Evolutionary conservation across 2,797 vertebrate species (phyloP), one percentile per base, ranked within the genome.

Genomic region (Spinus pinus): DNA sequence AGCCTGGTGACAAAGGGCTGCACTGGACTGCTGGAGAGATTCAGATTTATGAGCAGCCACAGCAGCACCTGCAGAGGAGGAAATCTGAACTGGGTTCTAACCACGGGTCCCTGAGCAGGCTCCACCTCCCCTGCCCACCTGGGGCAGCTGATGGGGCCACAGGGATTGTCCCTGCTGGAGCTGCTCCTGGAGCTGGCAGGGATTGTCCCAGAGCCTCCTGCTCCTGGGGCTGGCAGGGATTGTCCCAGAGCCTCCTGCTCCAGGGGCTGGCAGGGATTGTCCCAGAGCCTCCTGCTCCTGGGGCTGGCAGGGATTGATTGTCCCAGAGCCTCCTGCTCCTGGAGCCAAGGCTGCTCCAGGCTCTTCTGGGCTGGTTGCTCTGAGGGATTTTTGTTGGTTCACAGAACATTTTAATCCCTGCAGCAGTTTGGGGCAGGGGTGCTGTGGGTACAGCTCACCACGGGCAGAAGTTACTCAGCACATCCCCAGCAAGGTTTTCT

Each of bases 1-100:
- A 80, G 49, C 2, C 61, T 67, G 75, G 44, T 22, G 91, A 82
- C 53, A 33, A 91, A 37, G 50, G 81, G 39, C 15, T 69, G 39
- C 8, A n/a, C 39, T 47, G 46, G 41, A 22, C 47, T 73, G 73
- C 1, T 71, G 57, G 2, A 74, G 86, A 57, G 37, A 62, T 56
- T 89, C 86, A 89, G 71, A 81, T 91, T 93, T 86, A 70, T 72
- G 84, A 70, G 95, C 83, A 73, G 70, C 82, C 86, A 88, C 53
- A 69, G 0, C 31, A 80, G 44, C 94, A 95, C 95, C 92, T 95
- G 93, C 78, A 57, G 39, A 75, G 69, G 81, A 44, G 62, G 94
- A 85, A 86, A 93, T 54, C 11, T 27, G 65, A 88, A 61, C 12
- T 9, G 7, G 62, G 79, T 69, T 85, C 74, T 65, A 30, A 54